Conservation (phyloP, 2,113 vertebrate genomes). For the Pan troglodytes region NHGRI_mPanTro3-v2.1_pri NC_072411.2:88781001-88781500, state of each 20-base stretch:
- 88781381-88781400: neutral
- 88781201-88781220: neutral
- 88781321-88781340: neutral
- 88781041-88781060: neutral
- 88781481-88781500: neutral
- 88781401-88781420: neutral
- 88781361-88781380: neutral
- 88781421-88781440: neutral
- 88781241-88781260: neutral
- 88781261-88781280: neutral
- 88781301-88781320: neutral
- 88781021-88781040: neutral
- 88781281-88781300: neutral
- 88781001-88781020: neutral
- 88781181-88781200: neutral
- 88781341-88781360: neutral
- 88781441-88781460: neutral
- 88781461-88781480: neutral
- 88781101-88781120: neutral
- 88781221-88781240: neutral
- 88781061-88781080: neutral
- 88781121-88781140: neutral
- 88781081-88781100: neutral
- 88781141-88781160: neutral
- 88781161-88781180: neutral